These are phyloP conservation scores for Corvus moneduloides DNA, from an alignment of 2,113 vertebrate genomes.

Conservation along the genomic window DNA sequence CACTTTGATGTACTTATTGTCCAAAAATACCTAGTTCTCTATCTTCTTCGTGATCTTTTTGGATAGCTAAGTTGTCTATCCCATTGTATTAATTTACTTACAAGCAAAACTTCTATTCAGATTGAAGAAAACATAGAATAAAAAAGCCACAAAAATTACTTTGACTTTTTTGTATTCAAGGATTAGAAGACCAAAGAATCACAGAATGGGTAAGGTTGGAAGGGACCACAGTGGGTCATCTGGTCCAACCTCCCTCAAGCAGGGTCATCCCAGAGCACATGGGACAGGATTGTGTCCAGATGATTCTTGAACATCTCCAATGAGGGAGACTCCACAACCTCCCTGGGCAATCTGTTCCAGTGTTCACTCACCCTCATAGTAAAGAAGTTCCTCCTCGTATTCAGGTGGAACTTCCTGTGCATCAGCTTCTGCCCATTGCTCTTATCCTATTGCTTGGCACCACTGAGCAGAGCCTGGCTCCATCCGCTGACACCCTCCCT, in stretches of 20 bases:
- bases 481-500: too few species aligned
- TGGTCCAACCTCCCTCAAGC: neutral
- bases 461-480: neutral
- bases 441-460: neutral
- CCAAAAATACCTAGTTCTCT: neutral
- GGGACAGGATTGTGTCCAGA: neutral
- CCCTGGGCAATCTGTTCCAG: neutral
- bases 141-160: neutral
- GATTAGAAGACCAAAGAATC: neutral
- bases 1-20: neutral
- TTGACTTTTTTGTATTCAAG: neutral
- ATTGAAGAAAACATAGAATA: neutral
- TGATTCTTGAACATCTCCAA: neutral
- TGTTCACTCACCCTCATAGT: neutral
- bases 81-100: neutral
- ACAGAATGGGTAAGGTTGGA: neutral
- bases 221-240: neutral
- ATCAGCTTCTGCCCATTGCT: neutral
- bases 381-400: neutral
- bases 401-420: neutral
- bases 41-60: neutral
- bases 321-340: neutral
- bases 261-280: neutral
- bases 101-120: neutral
- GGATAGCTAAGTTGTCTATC: neutral